Evolutionary conservation across 2,797 vertebrate species (phyloP), one percentile per base, ranked within the genome.

Genomic region (Hippocampus kuda): DNA sequence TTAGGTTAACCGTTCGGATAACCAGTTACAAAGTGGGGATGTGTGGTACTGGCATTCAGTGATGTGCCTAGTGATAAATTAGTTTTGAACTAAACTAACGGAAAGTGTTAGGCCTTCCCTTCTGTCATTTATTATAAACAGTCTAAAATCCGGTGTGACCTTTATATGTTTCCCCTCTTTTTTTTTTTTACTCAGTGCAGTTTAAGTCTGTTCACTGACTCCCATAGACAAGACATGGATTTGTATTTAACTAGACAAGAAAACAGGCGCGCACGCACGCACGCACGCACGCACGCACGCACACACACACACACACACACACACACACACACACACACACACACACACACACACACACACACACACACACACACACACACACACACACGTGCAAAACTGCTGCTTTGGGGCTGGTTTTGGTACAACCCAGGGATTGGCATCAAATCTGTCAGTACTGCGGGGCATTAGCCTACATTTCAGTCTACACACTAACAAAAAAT

Each of bases 391-490:
- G 65, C 71, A 62, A 53, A 67, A 20, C 66, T 64, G 68, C 67
- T 81, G 84, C 86, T 82, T 22, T 62, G 27, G 51, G 84, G 88
- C 83, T 78, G 81, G 75, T 88, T 84, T 83, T 81, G 76, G 77
- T 86, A 66, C 81, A 85, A 81, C 72, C 71, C 70, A 77, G 82
- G 81, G 87, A 90, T 89, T 90, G 84, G 84, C 85, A 86, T 85
- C 88, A 88, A 87, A 86, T 88, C 85, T 84, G 81, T 86, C 75
- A 83, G 75, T 79, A 83, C 83, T 85, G 65, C 74, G 80, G 78
- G 85, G 85, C 83, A 85, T 88, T 87, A 87, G 83, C 86, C 88
- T 89, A 87, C 83, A 87, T 89, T 88, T 83, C 73, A 66, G 81
- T 75, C 66, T 80, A 69, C 72, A 79, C 18, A 65, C 74, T 78